phyloP scores from a whole-genome alignment of 2,113 vertebrate genomes.

The Alligator sinensis region DNA sequence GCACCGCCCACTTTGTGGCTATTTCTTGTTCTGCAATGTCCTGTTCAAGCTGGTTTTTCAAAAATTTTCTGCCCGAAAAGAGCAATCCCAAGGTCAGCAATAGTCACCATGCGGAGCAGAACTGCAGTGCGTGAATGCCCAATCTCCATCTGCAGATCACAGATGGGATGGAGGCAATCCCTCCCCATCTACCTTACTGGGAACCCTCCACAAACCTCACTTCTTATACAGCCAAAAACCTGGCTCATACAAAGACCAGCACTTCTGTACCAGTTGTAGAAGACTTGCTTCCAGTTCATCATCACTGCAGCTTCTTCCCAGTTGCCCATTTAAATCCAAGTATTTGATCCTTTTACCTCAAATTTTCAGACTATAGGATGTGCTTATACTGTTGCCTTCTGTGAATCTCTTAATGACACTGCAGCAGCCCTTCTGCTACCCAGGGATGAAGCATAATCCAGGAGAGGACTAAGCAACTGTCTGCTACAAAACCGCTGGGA shows the following conservation, averaged over 20 bases:
- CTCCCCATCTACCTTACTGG: too few species aligned
- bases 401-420: not conserved
- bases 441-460: fast-evolving
- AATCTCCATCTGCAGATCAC: not conserved
- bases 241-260: too few species aligned
- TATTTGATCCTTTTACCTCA: not conserved
- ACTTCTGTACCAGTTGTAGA: too few species aligned
- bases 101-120: not conserved
- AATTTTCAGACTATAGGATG: not conserved
- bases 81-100: too few species aligned
- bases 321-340: not conserved
- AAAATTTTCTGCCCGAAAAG: too few species aligned
- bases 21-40: too few species aligned
- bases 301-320: not conserved
- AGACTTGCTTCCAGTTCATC: not conserved
- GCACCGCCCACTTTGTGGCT: too few species aligned
- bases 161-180: not conserved
- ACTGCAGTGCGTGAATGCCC: not conserved
- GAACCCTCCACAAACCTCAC: not conserved
- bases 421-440: not conserved
- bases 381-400: not conserved
- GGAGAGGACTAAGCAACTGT: too few species aligned
- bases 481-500: too few species aligned
- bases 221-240: not conserved
- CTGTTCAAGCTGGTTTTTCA: too few species aligned